Base-by-base conservation (phyloP, 2,888 invertebrate genomes). In the Stenoptilia bipunctidactyla region DNA sequence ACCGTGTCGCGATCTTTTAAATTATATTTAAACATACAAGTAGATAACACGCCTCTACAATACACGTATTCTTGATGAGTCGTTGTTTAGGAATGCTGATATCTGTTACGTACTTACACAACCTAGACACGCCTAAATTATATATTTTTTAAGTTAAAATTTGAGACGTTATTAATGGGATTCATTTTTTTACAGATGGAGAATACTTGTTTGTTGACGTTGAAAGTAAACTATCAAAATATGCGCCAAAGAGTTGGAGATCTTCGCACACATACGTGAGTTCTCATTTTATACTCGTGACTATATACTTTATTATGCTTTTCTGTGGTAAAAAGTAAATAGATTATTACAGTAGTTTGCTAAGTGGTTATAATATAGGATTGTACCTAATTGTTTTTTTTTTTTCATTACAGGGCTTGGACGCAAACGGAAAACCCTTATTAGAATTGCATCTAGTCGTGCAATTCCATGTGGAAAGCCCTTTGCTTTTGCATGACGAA, bases 191-290 rank as follows among this genome's bases (percentile, higher is more conserved):
- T 91, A 33, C 88, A 97, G 97, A 96, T 88, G 94, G 94, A 84
- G 97, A 97, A 86, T 96, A 93, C 84, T 89, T 96, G 67, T 98
- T 97, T 85, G 92, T 96, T 77, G 95, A 97, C 75, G 90, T 92
- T 70, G 96, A 96, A 75, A 93, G 92, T 86, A 97, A 97, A 85
- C 87, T 98, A 64, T 94, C 94, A 68, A 97, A 97, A 85, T 95
- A 96, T 86, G 96, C 96, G 59, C 95, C 96, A 65, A 97, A 97
- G 85, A 93, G 93, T 77, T 97, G 97, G 96, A 92, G 96, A 74
- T 93, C 94, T 55, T 94, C 95, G 53, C 93, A 94, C 76, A 93
- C 93, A 63, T 93, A 94, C 86, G 93, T 93, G 84, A 90, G 91
- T 87, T 14, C 36, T 39, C 30, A 8, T 30, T n/a, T 12, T 8